phyloP scores from a whole-genome alignment of 2,797 vertebrate species.

The Chrosomus eos region DNA sequence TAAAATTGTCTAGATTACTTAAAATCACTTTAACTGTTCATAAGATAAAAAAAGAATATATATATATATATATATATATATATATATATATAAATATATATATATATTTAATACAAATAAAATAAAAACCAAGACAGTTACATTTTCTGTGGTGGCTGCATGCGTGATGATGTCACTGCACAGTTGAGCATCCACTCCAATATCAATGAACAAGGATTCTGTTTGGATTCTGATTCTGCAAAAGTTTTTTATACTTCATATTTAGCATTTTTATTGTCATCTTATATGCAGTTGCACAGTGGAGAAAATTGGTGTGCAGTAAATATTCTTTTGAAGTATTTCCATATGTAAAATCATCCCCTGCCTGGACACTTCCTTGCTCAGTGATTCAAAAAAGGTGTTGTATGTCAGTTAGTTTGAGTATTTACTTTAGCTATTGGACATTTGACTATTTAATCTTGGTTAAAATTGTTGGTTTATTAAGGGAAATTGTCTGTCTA shows the following conservation, averaged over 20 bases:
- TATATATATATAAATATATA: background rate
- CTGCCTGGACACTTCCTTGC: background rate
- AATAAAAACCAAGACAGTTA: background rate
- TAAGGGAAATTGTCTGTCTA: constrained; percentile 28
- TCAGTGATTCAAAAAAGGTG: background rate
- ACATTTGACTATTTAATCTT: background rate
- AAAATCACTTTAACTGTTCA: background rate
- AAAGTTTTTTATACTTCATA: background rate
- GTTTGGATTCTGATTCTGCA: too few relatives aligned
- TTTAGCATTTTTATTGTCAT: background rate
- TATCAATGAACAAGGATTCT: background rate
- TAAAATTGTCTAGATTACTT: background rate
- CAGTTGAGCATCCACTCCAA: background rate
- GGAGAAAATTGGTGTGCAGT: background rate
- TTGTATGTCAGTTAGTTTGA: background rate
- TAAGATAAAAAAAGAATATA: background rate
- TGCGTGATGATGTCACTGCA: background rate
- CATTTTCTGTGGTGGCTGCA: background rate
- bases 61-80: background rate
- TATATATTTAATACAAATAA: background rate
- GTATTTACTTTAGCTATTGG: background rate
- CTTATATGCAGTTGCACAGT: background rate
- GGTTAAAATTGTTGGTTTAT: constrained; percentile 13
- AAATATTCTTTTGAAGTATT: background rate
- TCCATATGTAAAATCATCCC: background rate